Evolutionary conservation across 2,888 invertebrate species (phyloP).

Genomic region (Mesochorus sp.): DNA sequence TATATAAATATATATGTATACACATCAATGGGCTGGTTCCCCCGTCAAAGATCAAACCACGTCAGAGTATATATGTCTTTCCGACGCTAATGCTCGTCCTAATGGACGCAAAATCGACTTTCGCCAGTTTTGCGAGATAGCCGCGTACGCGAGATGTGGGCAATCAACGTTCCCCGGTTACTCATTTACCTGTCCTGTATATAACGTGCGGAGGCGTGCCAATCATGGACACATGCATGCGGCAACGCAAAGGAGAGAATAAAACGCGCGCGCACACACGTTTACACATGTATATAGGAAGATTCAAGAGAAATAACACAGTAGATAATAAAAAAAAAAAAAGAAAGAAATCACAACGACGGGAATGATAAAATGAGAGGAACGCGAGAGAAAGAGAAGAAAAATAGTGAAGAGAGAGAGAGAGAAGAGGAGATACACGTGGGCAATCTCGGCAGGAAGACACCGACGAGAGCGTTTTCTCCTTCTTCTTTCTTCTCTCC

Average conservation of each 20-base stretch:
- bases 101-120: conserved; percentile 56
- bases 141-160: conserved; percentile 22
- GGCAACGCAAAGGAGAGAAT: conserved; percentile 21
- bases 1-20: background rate
- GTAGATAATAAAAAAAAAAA: background rate
- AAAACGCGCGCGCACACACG: conserved; percentile 13
- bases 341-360: background rate
- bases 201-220: conserved; percentile 58
- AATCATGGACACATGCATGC: conserved; percentile 11
- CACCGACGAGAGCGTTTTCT: conserved; percentile 3
- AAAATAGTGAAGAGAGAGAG: conserved; percentile 38
- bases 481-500: conserved; percentile 17
- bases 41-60: conserved; percentile 26
- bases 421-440: conserved; percentile 37
- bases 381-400: conserved; percentile 14
- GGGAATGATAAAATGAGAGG: conserved; percentile 30
- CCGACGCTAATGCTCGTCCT: conserved; percentile 54
- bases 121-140: conserved; percentile 29
- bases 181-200: conserved; percentile 63
- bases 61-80: conserved; percentile 24
- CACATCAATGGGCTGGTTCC: background rate
- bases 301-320: conserved; percentile 49
- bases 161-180: conserved; percentile 56
- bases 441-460: conserved; percentile 28
- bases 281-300: background rate